Percentiles rank a stretch among this genome's conserved stretches.
Evolutionary conservation across 2,113 vertebrate species (phyloP).

Genomic region (Octodon degus): DNA sequence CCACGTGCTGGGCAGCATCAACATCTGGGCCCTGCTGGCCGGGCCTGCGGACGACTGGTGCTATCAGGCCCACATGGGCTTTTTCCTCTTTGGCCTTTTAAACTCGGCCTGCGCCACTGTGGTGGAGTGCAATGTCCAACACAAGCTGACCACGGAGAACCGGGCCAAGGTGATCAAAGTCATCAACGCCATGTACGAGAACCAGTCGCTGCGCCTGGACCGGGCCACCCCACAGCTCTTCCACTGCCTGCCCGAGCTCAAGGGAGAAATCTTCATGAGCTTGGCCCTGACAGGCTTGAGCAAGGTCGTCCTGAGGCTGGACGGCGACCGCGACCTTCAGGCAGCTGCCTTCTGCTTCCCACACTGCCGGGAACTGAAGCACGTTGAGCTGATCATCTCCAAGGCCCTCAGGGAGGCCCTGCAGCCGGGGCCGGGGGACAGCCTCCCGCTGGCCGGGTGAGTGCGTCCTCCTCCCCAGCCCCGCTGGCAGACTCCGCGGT

Average conservation of each 20-base stretch:
- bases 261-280: background rate
- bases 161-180: constrained; percentile 52
- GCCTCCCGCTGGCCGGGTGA: background rate
- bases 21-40: background rate
- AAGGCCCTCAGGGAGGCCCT: background rate
- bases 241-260: constrained; percentile 66
- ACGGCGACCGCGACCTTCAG: background rate
- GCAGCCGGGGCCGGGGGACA: no score
- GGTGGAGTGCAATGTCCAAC: accelerated
- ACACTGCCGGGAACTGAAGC: background rate
- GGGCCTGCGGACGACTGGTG: background rate
- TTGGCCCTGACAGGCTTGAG: accelerated
- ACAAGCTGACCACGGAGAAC: background rate
- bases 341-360: constrained; percentile 78
- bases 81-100: constrained; percentile 81
- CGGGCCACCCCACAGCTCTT: background rate
- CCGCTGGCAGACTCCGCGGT: no score
- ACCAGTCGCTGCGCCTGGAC: accelerated
- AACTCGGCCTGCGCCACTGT: background rate
- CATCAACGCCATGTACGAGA: background rate
- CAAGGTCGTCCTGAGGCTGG: accelerated
- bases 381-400: background rate
- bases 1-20: accelerated
- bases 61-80: background rate
- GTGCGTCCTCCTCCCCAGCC: background rate